Conservation (phyloP, 2,888 invertebrate species). For the Callosobruchus maculatus region DNA sequence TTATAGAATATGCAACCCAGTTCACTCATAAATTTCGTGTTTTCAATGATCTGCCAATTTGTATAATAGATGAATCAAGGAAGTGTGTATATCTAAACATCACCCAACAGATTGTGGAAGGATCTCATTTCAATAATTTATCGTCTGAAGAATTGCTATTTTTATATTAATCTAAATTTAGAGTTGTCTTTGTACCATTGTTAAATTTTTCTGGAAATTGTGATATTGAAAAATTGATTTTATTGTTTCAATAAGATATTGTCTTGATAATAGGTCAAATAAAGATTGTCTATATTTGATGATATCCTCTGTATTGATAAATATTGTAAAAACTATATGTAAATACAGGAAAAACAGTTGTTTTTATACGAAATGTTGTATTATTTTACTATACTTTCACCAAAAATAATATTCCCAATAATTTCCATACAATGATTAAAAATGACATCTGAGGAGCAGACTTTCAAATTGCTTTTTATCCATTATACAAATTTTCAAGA, state of each 20-base stretch:
- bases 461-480: too few species aligned
- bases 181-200: slow-evolving; percentile 33
- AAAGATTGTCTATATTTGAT: slow-evolving; percentile 45
- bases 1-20: neutral
- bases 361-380: slow-evolving; percentile 37
- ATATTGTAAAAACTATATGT: slow-evolving; percentile 42
- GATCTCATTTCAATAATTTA: slow-evolving; percentile 28
- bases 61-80: slow-evolving; percentile 9
- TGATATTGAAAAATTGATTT: slow-evolving; percentile 36
- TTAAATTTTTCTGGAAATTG: slow-evolving; percentile 45
- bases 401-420: too few species aligned
- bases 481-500: too few species aligned
- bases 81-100: neutral
- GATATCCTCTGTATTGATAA: slow-evolving; percentile 43
- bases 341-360: slow-evolving; percentile 39
- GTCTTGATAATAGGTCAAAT: slow-evolving; percentile 33
- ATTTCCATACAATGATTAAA: too few species aligned
- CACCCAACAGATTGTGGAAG: slow-evolving; percentile 15
- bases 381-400: too few species aligned
- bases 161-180: slow-evolving; percentile 31
- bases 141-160: slow-evolving; percentile 33
- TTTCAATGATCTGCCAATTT: slow-evolving; percentile 9
- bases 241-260: slow-evolving; percentile 32
- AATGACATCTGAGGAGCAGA: too few species aligned
- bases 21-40: neutral